These are phyloP conservation scores for Antheraea pernyi DNA, from an alignment of 1,140 invertebrate species.

Conservation along the genomic window DNA sequence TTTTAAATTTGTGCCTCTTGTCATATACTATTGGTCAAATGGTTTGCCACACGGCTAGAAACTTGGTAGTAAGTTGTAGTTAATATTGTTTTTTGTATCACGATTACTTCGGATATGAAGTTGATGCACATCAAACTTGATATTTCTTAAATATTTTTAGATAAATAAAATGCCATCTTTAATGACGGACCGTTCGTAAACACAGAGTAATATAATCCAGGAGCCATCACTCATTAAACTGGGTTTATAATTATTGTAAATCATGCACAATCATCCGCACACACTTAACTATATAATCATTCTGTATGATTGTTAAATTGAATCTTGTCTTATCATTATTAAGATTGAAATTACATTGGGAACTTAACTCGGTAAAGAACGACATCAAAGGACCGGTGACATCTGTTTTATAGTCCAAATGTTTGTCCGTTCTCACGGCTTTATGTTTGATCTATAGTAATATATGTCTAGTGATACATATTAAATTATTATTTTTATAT, in stretches of 20 bases:
- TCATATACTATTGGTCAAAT: too few species aligned
- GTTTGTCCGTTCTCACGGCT: constrained; percentile 1
- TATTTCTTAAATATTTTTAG: background rate
- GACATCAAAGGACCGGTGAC: background rate
- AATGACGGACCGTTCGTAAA: background rate
- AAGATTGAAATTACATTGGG: background rate
- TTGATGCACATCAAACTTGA: background rate
- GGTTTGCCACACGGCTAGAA: too few species aligned
- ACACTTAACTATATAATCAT: background rate
- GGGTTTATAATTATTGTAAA: constrained; percentile 2
- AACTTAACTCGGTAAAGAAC: background rate
- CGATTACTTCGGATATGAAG: too few species aligned
- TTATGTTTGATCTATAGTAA: background rate
- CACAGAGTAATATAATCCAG: background rate
- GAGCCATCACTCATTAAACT: constrained; percentile 2
- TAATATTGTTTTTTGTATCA: too few species aligned
- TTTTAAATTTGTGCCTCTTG: too few species aligned
- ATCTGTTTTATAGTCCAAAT: background rate
- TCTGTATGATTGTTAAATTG: background rate
- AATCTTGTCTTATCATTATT: background rate
- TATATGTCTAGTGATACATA: background rate
- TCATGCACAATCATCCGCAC: background rate
- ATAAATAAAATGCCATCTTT: background rate
- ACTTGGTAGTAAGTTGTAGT: too few species aligned
- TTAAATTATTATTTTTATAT: background rate